A percentile compares a stretch with the other conserved stretches of the same genome.
phyloP scores from a whole-genome alignment of 2,113 vertebrate genomes.

The Ophiodon elongatus region DNA sequence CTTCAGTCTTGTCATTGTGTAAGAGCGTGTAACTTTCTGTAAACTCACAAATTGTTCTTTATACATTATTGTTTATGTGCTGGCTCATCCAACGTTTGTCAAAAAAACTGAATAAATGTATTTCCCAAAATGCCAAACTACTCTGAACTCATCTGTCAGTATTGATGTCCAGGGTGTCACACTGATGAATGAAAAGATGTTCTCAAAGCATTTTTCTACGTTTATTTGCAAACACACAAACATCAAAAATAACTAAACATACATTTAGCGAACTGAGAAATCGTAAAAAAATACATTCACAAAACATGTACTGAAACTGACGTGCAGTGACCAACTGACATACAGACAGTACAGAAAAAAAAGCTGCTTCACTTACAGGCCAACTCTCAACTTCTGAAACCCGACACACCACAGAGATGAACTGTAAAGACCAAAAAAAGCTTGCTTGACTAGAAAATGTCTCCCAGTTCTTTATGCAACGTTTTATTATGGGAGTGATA shows the following conservation, averaged over 20 bases:
- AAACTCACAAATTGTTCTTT: too few species aligned
- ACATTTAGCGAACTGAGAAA: constrained; percentile 66
- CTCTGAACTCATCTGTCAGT: background rate
- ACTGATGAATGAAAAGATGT: constrained; percentile 12
- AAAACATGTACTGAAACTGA: constrained; percentile 67
- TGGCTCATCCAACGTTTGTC: background rate
- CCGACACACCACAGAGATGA: constrained; percentile 34
- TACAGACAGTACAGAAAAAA: constrained; percentile 45
- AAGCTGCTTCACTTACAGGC: constrained; percentile 54
- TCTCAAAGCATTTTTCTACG: constrained; percentile 40
- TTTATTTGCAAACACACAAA: constrained; percentile 80
- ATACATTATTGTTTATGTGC: background rate
- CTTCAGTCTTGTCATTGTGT: too few species aligned
- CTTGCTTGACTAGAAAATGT: constrained; percentile 37
- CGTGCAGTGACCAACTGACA: constrained; percentile 61
- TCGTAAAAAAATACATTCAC: constrained; percentile 78
- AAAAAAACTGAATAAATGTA: background rate
- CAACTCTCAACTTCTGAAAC: constrained; percentile 36
- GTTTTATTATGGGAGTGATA: constrained; percentile 17
- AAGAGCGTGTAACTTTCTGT: too few species aligned
- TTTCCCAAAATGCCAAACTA: background rate
- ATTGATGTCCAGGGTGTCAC: background rate
- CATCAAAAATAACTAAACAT: constrained; percentile 63
- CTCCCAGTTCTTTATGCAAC: constrained; percentile 1
- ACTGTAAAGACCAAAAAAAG: constrained; percentile 55